Conservation (phyloP, 2,797 vertebrate genomes). For the Macropodus opercularis region DNA sequence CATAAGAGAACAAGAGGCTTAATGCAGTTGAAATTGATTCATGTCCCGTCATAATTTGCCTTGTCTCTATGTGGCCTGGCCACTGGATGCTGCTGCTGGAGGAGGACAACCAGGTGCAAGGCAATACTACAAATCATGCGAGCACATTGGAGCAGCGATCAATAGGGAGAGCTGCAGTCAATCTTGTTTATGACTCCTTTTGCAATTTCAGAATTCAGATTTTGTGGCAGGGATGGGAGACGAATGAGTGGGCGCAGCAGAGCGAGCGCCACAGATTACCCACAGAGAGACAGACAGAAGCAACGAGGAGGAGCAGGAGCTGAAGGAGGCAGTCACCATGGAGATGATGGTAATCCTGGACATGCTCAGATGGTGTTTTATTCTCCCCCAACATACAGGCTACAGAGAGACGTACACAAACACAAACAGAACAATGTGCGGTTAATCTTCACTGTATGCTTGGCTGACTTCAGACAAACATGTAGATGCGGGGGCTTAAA, state of each 20-base stretch:
- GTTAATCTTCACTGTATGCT: slow-evolving; percentile 63
- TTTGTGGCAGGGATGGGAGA: slow-evolving; percentile 63
- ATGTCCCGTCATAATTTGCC: slow-evolving; percentile 66
- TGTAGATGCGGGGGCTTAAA: slow-evolving; percentile 37
- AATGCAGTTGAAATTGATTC: slow-evolving; percentile 71
- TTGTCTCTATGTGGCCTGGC: slow-evolving; percentile 52
- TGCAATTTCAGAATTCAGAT: slow-evolving; percentile 77
- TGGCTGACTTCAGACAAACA: slow-evolving; percentile 55
- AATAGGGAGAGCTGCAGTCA: slow-evolving; percentile 70
- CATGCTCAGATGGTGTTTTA: slow-evolving; percentile 63
- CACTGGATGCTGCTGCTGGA: slow-evolving; percentile 32
- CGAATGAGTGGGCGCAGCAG: slow-evolving; percentile 59
- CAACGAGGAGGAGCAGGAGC: slow-evolving; percentile 40
- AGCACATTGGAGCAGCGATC: slow-evolving; percentile 67
- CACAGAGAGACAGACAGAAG: slow-evolving; percentile 31
- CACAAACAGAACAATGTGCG: slow-evolving; percentile 58
- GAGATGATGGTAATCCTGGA: slow-evolving; percentile 73
- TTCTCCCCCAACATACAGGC: slow-evolving; percentile 41
- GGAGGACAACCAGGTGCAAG: slow-evolving; percentile 14
- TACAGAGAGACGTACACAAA: slow-evolving; percentile 48
- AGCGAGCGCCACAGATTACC: slow-evolving; percentile 62
- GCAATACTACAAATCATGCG: slow-evolving; percentile 70
- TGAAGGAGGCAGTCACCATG: slow-evolving; percentile 71
- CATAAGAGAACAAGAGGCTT: slow-evolving; percentile 56
- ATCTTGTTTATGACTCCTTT: slow-evolving; percentile 77